A percentile compares a stretch with the other conserved stretches of the same genome.
phyloP scores from a whole-genome alignment of 2,888 invertebrate species.

The Drosophila limbata region DNA sequence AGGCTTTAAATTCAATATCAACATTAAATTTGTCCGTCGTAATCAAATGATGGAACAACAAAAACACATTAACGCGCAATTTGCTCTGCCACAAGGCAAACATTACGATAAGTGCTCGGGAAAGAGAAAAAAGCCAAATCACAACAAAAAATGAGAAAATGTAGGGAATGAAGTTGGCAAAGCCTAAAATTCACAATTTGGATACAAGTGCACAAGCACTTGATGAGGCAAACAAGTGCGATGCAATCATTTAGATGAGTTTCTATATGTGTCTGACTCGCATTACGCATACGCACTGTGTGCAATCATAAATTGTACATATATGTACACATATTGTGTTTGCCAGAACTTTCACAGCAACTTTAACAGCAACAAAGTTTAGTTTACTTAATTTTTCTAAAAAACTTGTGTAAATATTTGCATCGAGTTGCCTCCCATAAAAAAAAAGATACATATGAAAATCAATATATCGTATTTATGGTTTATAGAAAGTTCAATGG shows the following conservation, averaged over 20 bases:
- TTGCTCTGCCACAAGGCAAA: constrained; percentile 55
- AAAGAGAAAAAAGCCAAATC: constrained; percentile 1
- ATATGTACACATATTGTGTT: constrained; percentile 1
- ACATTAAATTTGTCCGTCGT: constrained; percentile 49
- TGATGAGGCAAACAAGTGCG: constrained; percentile 35
- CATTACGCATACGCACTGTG: constrained; percentile 38
- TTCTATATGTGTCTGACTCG: constrained; percentile 9
- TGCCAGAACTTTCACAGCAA: constrained; percentile 14
- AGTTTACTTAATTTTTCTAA: constrained; percentile 36
- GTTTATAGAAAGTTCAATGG: not conserved
- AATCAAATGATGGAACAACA: constrained; percentile 71
- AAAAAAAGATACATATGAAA: not conserved
- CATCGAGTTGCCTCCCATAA: constrained; percentile 3
- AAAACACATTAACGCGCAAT: constrained; percentile 75
- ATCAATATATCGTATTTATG: not conserved
- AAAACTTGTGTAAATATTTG: constrained; percentile 34
- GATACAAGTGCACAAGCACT: constrained; percentile 10
- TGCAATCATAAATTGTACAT: constrained; percentile 9
- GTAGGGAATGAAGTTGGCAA: not conserved
- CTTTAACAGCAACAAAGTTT: constrained; percentile 9
- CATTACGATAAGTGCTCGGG: constrained; percentile 34
- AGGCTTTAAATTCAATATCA: constrained; percentile 71
- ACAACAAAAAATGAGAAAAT: constrained; percentile 5
- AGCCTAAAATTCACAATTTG: constrained; percentile 1
- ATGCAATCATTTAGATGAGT: constrained; percentile 45